phyloP scores from a whole-genome alignment of 2,113 vertebrate species.

The Elaphurus davidianus region DNA sequence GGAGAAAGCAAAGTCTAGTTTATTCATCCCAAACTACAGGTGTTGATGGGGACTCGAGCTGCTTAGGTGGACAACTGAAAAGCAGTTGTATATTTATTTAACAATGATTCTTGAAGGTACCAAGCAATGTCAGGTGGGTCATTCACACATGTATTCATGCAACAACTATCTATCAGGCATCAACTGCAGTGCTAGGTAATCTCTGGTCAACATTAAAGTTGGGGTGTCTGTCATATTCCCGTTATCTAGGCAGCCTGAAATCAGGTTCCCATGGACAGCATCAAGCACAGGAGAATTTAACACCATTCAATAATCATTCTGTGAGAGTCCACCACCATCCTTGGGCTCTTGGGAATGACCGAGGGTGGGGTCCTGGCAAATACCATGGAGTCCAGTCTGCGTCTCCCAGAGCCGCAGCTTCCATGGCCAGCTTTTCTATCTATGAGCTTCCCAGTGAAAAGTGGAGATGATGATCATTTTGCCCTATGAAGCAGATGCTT shows the following conservation, averaged over 20 bases:
- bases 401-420: not conserved
- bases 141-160: not conserved
- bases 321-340: not conserved
- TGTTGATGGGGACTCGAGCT: not conserved
- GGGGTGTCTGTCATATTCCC: not conserved
- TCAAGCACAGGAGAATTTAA: not conserved
- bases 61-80: not conserved
- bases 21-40: not conserved
- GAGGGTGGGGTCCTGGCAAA: not conserved
- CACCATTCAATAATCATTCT: not conserved
- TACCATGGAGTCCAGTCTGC: not conserved
- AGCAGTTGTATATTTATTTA: not conserved
- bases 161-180: not conserved
- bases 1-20: not conserved
- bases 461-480: not conserved
- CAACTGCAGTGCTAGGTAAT: not conserved
- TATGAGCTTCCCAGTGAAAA: not conserved
- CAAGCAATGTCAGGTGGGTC: not conserved
- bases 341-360: not conserved
- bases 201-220: not conserved
- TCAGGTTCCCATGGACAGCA: not conserved
- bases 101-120: not conserved
- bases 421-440: not conserved
- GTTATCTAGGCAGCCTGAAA: not conserved
- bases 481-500: not conserved